phyloP scores from a whole-genome alignment of 2,888 invertebrate genomes.

The Hartigia nigra region DNA sequence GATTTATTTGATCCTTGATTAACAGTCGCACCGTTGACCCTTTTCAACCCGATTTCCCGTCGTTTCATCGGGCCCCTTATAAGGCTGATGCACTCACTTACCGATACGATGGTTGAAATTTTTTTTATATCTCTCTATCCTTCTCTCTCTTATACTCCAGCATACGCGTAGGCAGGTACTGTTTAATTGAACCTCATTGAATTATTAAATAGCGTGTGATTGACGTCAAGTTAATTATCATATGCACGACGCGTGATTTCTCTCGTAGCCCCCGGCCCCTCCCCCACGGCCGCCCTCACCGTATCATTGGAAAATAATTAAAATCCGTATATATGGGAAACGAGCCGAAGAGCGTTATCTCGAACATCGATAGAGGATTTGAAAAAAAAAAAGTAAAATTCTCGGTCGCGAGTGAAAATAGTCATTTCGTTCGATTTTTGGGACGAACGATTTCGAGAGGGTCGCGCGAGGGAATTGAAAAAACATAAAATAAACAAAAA shows the following conservation, averaged over 20 bases:
- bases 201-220: slow-evolving; percentile 58
- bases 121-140: neutral
- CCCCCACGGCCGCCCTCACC: no score
- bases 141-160: neutral
- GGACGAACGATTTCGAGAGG: neutral
- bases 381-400: neutral
- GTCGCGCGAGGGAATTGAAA: neutral
- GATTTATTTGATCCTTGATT: neutral
- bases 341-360: neutral
- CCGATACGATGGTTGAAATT: neutral
- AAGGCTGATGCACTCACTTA: neutral
- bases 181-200: slow-evolving; percentile 56
- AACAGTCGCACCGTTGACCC: neutral
- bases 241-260: slow-evolving; percentile 63
- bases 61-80: neutral
- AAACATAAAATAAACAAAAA: neutral
- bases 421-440: neutral
- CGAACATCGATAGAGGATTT: neutral
- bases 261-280: no score
- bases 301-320: slow-evolving; percentile 18
- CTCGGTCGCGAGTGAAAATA: neutral
- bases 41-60: neutral
- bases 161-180: neutral
- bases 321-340: neutral
- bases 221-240: slow-evolving; percentile 58